Base-by-base conservation (phyloP, 1,140 invertebrate genomes). In the Atta colombica region DNA sequence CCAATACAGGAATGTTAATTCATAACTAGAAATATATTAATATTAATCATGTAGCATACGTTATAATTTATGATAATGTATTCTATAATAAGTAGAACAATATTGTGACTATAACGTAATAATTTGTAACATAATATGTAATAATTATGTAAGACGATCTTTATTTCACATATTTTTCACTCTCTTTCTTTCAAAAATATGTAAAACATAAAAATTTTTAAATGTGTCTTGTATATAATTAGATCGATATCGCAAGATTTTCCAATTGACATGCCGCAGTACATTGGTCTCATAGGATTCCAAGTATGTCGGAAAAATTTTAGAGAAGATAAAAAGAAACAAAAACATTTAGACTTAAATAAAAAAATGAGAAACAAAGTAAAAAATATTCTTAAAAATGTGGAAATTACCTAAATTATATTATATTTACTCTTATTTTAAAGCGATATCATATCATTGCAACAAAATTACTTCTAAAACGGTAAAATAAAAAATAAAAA, bases 61-160 rank as follows among this genome's bases (percentile, higher is more conserved):
- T 65, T 49, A 78, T 49, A 53, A 74, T 74, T 55, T 55, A 74
- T 53, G 49, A 31, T 72, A 74, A 53, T 49, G 18, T 18, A 74
- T 74, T 74, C 66, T 51, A 25, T 69, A 69, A 69, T 51, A 51
- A 69, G 25, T 69, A 69, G 21, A 69, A 69, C 35, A 69, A 69
- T 69, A 69, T 55, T 72, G 39, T 18, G 49, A 74, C 28, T 3
- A 21, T 49, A 68, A 0, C n/a, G 35, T 6, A 14, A n/a, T n/a
- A 49, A 68, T 68, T 68, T 68, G 65, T 21, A 21, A 49, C n/a
- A 39, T 45, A 45, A 68, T 45, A 14, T 68, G 8, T 14, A 68
- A 68, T 21, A 39, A 65, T 65, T 39, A 18, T 0, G 16, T n/a
- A n/a, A 25, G 10, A 18, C 18, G 18, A 55, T n/a, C 7, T 35